These are phyloP conservation scores for Atrichornis clamosus DNA, from an alignment of 2,113 vertebrate species.

Conservation along the genomic window DNA sequence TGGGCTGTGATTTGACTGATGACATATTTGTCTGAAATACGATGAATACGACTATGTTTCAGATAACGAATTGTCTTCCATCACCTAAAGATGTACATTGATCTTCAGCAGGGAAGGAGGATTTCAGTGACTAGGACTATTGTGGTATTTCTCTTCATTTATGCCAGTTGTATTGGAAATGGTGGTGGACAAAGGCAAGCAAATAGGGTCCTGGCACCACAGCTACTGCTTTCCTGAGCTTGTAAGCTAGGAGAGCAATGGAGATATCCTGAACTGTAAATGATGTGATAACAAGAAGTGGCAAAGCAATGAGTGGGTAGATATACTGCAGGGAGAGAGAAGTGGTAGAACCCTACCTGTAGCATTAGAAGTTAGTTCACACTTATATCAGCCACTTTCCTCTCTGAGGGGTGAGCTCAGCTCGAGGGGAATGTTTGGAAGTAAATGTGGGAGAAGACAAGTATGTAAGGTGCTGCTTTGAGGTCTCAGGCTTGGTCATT, in stretches of 20 bases:
- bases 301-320: neutral
- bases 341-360: neutral
- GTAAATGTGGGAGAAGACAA: neutral
- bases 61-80: neutral
- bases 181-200: neutral
- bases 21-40: slow-evolving; percentile 11
- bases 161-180: neutral
- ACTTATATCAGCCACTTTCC: neutral
- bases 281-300: neutral
- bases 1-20: slow-evolving; percentile 17
- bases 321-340: neutral
- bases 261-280: neutral
- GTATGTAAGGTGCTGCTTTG: neutral
- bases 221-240: neutral
- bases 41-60: neutral
- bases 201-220: neutral
- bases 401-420: neutral
- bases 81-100: neutral
- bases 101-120: neutral
- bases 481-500: neutral
- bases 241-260: neutral
- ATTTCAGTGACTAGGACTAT: neutral
- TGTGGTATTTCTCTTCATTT: neutral
- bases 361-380: neutral
- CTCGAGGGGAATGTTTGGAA: neutral